phyloP scores from a whole-genome alignment of 1,140 invertebrate species.

The Nephotettix cincticeps region DNA sequence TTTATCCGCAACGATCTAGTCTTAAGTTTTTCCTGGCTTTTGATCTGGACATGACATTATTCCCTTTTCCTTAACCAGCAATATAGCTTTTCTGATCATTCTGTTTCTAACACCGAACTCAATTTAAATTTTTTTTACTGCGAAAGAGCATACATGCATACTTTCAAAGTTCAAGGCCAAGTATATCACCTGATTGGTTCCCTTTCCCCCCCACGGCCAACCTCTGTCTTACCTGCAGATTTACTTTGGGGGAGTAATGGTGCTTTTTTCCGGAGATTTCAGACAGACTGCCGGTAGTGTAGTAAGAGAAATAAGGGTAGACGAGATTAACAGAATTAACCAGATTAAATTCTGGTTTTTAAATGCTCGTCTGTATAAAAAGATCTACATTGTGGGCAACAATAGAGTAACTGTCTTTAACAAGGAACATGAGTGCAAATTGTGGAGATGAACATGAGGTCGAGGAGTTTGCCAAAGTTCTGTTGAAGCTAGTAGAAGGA shows the following conservation, averaged over 20 bases:
- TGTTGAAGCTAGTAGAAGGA: neutral
- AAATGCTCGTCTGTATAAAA: constrained; percentile 50
- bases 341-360: too few relatives aligned
- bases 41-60: neutral
- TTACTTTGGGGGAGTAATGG: constrained; percentile 29
- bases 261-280: constrained; percentile 41
- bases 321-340: constrained; percentile 46
- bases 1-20: neutral
- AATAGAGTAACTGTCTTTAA: neutral
- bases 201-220: too few relatives aligned
- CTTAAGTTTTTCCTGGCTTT: constrained; percentile 5
- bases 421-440: neutral
- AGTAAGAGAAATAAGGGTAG: constrained; percentile 17
- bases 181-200: too few relatives aligned
- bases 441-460: neutral
- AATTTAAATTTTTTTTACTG: constrained; percentile 6
- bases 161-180: too few relatives aligned
- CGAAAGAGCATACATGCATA: too few relatives aligned
- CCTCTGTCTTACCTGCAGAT: too few relatives aligned
- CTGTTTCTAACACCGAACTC: constrained; percentile 1
- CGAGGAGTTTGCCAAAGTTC: neutral
- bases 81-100: neutral
- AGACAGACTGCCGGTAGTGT: constrained; percentile 34
- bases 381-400: constrained; percentile 44
- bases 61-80: neutral